These are phyloP conservation scores for Suillia variegata DNA, from an alignment of 2,888 invertebrate species.

Conservation along the genomic window DNA sequence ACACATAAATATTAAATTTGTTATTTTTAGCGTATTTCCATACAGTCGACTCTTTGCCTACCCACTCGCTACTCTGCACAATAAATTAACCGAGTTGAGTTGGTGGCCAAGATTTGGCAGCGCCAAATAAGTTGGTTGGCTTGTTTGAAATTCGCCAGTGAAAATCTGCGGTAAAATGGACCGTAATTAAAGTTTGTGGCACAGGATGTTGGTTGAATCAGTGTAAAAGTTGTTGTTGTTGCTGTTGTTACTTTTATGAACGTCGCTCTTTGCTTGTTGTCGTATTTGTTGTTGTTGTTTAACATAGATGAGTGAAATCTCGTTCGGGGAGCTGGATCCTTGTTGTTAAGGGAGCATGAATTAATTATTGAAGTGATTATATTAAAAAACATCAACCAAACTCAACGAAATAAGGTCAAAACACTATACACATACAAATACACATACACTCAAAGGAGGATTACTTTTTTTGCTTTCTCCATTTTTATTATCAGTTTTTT, in stretches of 20 bases:
- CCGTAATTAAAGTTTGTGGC: constrained; percentile 19
- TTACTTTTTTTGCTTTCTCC: too few relatives aligned
- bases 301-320: background rate
- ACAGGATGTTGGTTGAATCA: constrained; percentile 7
- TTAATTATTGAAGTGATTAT: constrained; percentile 21
- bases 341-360: constrained; percentile 15
- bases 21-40: background rate
- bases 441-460: background rate
- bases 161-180: background rate
- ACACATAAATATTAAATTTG: background rate
- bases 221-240: constrained; percentile 4
- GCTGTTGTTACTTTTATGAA: too few relatives aligned
- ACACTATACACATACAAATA: background rate
- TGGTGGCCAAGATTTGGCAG: background rate
- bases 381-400: background rate
- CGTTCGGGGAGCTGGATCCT: background rate
- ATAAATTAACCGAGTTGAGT: too few relatives aligned
- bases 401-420: background rate
- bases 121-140: too few relatives aligned
- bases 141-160: too few relatives aligned
- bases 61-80: too few relatives aligned
- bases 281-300: too few relatives aligned
- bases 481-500: too few relatives aligned
- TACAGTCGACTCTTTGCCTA: background rate
- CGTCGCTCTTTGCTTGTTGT: background rate